Base-by-base conservation (phyloP, 2,888 invertebrate species). In the Drosophila mettleri region DNA sequence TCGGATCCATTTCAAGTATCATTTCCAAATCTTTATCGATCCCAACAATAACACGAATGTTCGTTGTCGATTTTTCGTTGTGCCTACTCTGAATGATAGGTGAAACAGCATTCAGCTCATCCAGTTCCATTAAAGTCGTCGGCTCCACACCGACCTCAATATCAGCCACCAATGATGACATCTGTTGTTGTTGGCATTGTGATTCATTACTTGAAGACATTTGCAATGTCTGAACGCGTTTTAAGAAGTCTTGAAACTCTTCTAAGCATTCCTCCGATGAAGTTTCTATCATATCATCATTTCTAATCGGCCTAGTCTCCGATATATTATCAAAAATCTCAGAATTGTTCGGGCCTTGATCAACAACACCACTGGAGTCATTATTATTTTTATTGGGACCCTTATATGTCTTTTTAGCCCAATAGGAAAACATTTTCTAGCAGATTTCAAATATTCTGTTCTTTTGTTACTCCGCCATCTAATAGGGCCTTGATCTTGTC, bases 1-100 rank as follows among this genome's bases (percentile, higher is more conserved):
- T 93, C 20, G 94, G 94, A 89, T 94, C 94, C 94, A 94, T 94
- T 87, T 94, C 94, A 53, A 94, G 92, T 66, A 94, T 94, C 93
- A 94, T 94, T 89, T 93, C 93, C 57, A 94, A 90, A 88, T 94
- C 94, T 69, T 94, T 93, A 86, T 94, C 94, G 76, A 94, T 94
- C 16, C 94, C 94, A 72, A 94, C 93, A 43, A 93, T 93, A 7
- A 94, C 93, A 43, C 93, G 92, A 41, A 93, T 92, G 61, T 92
- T 92, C 22, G 77, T 89, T 7, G 73, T 63, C 14, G 43, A 27
- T 10, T 27, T 45, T 5, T 24, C 24, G 24, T 43, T 16, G 10
- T 24, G 9, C 2, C 10, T 43, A 16, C 16, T 43, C 5, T 43
- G 43, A 24, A 6, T 10, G 18, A 7, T 27, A 2, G 16, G 12